Evolutionary conservation across 2,888 invertebrate genomes (phyloP).

Genomic region (Cephus sareptanus): DNA sequence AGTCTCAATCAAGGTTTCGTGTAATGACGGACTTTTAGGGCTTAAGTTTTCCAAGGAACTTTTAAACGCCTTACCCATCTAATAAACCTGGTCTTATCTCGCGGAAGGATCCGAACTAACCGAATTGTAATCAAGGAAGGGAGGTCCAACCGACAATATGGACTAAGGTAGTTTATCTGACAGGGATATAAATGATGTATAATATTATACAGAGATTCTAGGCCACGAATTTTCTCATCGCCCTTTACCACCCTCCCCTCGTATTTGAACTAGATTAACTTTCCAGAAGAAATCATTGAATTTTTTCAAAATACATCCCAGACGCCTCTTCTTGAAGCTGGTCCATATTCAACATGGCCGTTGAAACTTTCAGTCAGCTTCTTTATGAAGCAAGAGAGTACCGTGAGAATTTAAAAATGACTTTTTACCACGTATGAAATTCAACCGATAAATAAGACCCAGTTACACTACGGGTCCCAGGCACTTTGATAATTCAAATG

Average conservation of each 20-base stretch:
- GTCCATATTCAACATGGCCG: neutral
- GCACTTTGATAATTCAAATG: slow-evolving; percentile 4
- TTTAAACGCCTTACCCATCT: neutral
- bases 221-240: slow-evolving; percentile 4
- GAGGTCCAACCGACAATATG: slow-evolving; percentile 13
- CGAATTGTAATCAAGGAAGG: slow-evolving; percentile 16
- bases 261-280: neutral
- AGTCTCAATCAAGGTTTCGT: neutral
- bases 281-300: neutral
- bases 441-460: neutral
- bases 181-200: slow-evolving; percentile 24
- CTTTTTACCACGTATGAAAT: neutral
- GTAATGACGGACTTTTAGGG: slow-evolving; percentile 9
- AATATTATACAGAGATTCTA: slow-evolving; percentile 20
- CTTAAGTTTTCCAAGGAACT: neutral
- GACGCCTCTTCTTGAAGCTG: neutral
- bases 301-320: neutral
- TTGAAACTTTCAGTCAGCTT: neutral
- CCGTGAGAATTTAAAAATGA: neutral
- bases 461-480: neutral
- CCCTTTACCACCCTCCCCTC: neutral
- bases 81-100: neutral
- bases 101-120: neutral
- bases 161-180: slow-evolving; percentile 15
- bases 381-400: neutral